These are phyloP conservation scores for Emys orbicularis DNA, from an alignment of 2,797 vertebrate genomes.

Conservation along the genomic window DNA sequence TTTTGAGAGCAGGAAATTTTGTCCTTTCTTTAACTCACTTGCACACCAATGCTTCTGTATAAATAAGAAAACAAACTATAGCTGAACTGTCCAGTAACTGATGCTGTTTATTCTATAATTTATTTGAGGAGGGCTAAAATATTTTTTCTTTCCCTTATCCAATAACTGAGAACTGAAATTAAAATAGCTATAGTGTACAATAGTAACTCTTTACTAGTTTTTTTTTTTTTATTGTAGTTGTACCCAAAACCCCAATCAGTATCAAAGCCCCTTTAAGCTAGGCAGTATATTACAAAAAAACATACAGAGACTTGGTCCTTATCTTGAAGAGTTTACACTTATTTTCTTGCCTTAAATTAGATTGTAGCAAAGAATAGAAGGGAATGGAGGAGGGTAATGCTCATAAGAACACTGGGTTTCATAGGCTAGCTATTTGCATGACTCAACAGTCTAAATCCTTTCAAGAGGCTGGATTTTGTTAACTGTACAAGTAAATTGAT, in stretches of 20 bases:
- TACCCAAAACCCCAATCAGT: not conserved
- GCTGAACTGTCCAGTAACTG: not conserved
- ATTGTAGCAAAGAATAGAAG: not conserved
- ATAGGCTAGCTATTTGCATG: not conserved
- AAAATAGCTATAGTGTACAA: not conserved
- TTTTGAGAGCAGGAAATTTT: not conserved
- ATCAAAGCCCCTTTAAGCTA: not conserved
- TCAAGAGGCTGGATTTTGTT: not conserved
- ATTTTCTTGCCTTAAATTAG: constrained; percentile 17
- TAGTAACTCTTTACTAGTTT: not conserved
- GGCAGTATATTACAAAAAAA: not conserved
- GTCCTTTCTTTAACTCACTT: not conserved
- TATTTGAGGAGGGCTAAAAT: not conserved
- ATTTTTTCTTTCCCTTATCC: not conserved
- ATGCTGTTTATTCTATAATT: not conserved
- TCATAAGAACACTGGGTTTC: not conserved
- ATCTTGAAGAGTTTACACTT: not conserved
- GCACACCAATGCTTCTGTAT: not conserved
- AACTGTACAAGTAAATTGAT: not conserved
- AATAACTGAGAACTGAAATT: not conserved
- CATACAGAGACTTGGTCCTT: not conserved
- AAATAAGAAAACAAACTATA: not conserved
- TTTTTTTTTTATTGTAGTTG: not conserved
- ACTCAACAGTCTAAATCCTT: not conserved
- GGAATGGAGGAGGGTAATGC: not conserved